These are phyloP conservation scores for Aythya fuligula DNA, from an alignment of 2,797 vertebrate genomes.

Conservation along the genomic window DNA sequence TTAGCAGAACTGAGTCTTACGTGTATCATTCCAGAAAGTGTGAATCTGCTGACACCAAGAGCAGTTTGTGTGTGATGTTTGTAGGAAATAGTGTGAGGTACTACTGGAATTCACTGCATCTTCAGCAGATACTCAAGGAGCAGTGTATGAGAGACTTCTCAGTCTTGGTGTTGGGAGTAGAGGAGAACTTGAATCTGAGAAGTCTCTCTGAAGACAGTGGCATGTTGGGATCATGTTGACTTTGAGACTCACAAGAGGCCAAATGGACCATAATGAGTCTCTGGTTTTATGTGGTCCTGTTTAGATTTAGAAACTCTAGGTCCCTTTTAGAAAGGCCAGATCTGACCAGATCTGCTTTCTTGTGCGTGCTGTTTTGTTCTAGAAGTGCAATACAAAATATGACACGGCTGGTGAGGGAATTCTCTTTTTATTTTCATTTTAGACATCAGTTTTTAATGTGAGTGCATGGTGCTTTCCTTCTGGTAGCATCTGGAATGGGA, in stretches of 20 bases:
- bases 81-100: neutral
- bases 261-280: neutral
- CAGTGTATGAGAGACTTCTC: neutral
- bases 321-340: neutral
- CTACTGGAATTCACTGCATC: neutral
- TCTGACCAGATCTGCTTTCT: neutral
- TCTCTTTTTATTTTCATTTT: neutral
- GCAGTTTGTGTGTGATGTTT: neutral
- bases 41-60: neutral
- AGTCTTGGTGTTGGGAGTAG: neutral
- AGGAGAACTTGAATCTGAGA: neutral
- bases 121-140: neutral
- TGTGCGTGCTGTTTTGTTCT: neutral
- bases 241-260: neutral
- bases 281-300: neutral
- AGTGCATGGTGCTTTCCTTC: neutral
- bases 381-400: neutral
- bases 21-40: neutral
- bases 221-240: neutral
- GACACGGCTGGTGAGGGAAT: neutral
- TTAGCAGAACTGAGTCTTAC: neutral
- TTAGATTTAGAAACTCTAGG: neutral
- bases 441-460: neutral
- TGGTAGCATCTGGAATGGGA: neutral
- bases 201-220: neutral